These are phyloP conservation scores for Polia nebulosa DNA, from an alignment of 2,888 invertebrate species.

Conservation along the genomic window DNA sequence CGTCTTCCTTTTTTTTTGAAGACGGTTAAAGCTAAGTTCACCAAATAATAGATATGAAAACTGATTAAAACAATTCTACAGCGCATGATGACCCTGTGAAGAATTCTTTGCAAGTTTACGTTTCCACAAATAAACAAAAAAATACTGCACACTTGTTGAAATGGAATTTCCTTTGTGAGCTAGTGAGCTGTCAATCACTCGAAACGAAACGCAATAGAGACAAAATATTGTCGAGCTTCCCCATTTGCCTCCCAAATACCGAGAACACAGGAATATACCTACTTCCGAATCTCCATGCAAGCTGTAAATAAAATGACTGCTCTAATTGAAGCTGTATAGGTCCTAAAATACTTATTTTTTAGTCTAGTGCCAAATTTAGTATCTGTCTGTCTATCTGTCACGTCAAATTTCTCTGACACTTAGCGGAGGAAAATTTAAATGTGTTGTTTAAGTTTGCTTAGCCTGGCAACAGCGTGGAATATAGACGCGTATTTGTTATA, in stretches of 20 bases:
- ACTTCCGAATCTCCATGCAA: not conserved
- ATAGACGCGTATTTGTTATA: not conserved
- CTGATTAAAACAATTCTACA: too few relatives aligned
- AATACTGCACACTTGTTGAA: too few relatives aligned
- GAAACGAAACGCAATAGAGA: not conserved
- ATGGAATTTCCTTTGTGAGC: not conserved
- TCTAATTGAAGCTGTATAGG: not conserved
- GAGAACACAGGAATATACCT: not conserved
- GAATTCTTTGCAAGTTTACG: too few relatives aligned
- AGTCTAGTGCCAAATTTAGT: not conserved
- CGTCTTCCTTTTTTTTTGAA: too few relatives aligned
- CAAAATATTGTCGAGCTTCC: not conserved
- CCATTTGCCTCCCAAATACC: not conserved
- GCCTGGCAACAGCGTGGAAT: not conserved
- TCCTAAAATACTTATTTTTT: not conserved
- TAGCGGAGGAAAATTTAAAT: not conserved
- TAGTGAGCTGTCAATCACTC: not conserved
- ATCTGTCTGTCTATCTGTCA: not conserved
- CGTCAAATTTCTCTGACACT: not conserved
- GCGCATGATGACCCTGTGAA: too few relatives aligned
- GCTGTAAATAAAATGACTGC: not conserved
- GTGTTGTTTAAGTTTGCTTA: too few relatives aligned
- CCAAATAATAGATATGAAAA: too few relatives aligned
- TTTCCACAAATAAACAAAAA: not conserved
- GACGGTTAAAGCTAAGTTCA: too few relatives aligned